Evolutionary conservation across 2,888 invertebrate genomes (phyloP).

Genomic region (Ormyrus pomaceus): DNA sequence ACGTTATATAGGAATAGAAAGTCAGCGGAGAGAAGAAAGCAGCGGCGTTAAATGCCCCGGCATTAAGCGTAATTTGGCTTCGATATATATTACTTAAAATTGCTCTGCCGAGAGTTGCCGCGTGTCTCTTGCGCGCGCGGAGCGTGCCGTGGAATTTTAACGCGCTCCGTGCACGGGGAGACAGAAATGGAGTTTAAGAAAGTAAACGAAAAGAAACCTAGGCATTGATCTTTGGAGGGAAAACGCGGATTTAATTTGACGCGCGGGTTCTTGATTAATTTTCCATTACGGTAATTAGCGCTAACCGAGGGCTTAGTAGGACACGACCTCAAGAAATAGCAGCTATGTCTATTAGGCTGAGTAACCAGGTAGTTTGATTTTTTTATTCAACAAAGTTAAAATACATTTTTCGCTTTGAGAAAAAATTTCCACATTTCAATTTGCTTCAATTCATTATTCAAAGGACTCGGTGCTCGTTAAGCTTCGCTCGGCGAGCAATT

Average conservation of each 20-base stretch:
- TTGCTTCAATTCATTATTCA: too few relatives aligned
- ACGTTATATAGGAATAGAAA: constrained; percentile 45
- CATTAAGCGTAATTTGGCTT: constrained; percentile 53
- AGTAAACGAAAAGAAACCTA: constrained; percentile 32
- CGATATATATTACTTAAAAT: constrained; percentile 39
- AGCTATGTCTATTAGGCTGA: too few relatives aligned
- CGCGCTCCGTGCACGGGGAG: neutral
- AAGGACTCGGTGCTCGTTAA: too few relatives aligned
- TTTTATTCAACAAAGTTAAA: too few relatives aligned
- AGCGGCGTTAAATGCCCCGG: constrained; percentile 23
- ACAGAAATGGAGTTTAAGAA: constrained; percentile 44
- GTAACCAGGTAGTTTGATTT: too few relatives aligned
- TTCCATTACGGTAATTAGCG: constrained; percentile 32
- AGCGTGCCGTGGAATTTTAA: constrained; percentile 44
- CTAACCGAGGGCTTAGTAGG: neutral
- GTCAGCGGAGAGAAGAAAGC: constrained; percentile 49
- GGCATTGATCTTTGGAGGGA: constrained; percentile 40
- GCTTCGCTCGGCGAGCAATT: too few relatives aligned
- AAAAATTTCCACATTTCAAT: too few relatives aligned
- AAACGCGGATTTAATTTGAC: constrained; percentile 4
- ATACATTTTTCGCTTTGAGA: too few relatives aligned
- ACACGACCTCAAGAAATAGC: neutral
- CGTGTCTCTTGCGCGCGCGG: constrained; percentile 2
- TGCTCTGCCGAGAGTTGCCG: neutral
- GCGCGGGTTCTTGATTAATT: constrained; percentile 33